These are phyloP conservation scores for Harpagus bidentatus DNA, from an alignment of 2,113 vertebrate species.

Conservation along the genomic window DNA sequence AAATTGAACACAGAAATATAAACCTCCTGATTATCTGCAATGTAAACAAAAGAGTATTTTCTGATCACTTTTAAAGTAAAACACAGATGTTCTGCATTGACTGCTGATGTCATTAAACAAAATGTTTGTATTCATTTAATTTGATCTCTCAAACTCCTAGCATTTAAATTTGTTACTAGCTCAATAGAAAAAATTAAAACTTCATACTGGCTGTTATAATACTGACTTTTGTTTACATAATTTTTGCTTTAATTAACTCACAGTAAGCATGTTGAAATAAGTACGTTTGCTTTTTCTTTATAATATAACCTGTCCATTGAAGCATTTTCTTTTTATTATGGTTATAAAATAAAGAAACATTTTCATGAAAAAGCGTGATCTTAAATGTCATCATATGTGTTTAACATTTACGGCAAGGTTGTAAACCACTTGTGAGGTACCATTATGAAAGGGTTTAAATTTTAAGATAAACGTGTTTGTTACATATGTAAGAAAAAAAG, in stretches of 20 bases:
- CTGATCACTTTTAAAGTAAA: conserved; percentile 68
- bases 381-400: not conserved
- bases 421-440: not conserved
- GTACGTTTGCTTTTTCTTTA: conserved; percentile 42
- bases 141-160: conserved; percentile 61
- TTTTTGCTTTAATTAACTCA: conserved; percentile 43
- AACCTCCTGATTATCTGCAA: conserved; percentile 74
- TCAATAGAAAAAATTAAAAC: conserved; percentile 57
- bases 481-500: not conserved
- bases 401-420: not conserved
- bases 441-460: not conserved
- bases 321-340: conserved; percentile 19
- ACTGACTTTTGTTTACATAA: conserved; percentile 34
- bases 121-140: conserved; percentile 72
- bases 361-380: not conserved
- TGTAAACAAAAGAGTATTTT: conserved; percentile 77
- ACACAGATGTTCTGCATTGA: conserved; percentile 65
- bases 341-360: conserved; percentile 37
- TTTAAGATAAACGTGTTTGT: not conserved
- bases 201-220: conserved; percentile 2
- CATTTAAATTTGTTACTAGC: conserved; percentile 61
- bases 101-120: conserved; percentile 65
- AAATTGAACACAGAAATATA: conserved; percentile 86
- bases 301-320: not conserved
- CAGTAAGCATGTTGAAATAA: conserved; percentile 45